Percentiles rank a stretch among this genome's conserved stretches.
phyloP scores from a whole-genome alignment of 1,140 invertebrate species.

The Rhopalosiphum padi region DNA sequence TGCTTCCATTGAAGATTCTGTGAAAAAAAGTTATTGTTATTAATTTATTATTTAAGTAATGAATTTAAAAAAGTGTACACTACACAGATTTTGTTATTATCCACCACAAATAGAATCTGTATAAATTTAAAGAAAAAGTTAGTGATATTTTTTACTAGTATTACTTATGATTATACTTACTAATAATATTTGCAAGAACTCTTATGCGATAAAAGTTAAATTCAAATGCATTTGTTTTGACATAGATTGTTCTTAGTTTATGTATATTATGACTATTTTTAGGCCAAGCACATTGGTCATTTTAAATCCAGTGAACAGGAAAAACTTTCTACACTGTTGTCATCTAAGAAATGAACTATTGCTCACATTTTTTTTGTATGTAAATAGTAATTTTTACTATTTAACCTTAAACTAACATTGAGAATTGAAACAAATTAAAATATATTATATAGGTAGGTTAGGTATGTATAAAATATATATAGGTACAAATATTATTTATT shows the following conservation, averaged over 20 bases:
- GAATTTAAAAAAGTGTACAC: too few species aligned
- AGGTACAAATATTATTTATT: too few species aligned
- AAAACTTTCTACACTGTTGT: background rate
- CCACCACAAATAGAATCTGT: too few species aligned
- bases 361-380: background rate
- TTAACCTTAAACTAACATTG: background rate
- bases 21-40: too few species aligned
- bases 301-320: background rate
- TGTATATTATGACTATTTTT: background rate
- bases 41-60: too few species aligned
- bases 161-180: background rate
- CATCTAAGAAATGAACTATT: background rate
- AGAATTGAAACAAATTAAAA: too few species aligned
- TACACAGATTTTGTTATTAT: too few species aligned
- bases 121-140: too few species aligned
- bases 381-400: background rate
- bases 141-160: too few species aligned
- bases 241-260: background rate
- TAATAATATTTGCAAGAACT: background rate
- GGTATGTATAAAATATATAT: too few species aligned
- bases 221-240: background rate
- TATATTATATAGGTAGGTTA: too few species aligned
- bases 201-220: background rate
- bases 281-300: background rate
- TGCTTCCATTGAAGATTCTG: too few species aligned